Evolutionary conservation across 2,888 invertebrate genomes (phyloP), one percentile per base, ranked within the genome.

Genomic region (Andrena minutula): DNA sequence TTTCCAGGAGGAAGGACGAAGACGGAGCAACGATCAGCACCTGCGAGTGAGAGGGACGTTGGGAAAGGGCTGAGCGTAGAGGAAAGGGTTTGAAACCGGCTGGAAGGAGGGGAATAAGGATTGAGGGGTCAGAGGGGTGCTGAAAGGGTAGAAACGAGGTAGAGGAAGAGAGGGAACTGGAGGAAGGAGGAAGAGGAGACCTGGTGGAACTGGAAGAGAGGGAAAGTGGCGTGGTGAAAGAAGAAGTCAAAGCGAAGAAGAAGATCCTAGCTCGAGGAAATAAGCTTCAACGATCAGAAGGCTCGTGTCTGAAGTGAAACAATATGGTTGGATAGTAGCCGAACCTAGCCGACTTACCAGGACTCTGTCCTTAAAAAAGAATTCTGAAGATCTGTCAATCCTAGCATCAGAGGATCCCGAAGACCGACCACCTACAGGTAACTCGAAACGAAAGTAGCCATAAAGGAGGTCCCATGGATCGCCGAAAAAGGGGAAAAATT

Each of bases 1-100:
- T 80, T 85, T 79, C 86, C 71, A 56, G 60, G 58, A 47, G 51
- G 68, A 53, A 53, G 26, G 61, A 83, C 63, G 53, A 41, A 5
- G 56, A 69, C 2, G 47, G 66, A 10, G 56, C 30, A 12, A 64
- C 41, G 65, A 80, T 26, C 20, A 20, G 26, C 20, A 23, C 7
- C 35, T 3, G 56, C 63, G 77, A 41, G 32, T 30, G 56, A 72
- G 51, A 20, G 32, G 47, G 72, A 77, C 23, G 10, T 58, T 28
- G 10, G 53, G 47, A 47, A 66, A 78, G 69, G 86, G 69, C 64
- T 23, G 71, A 51, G 53, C 69, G 58, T 16, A n/a, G 64, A 64
- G 65, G 49, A 61, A 73, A 63, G 41, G 66, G 58, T 70, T 41
- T 3, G 60, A 47, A 60, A 58, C 63, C 71, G n/a, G 47, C 30